Base-by-base conservation (phyloP, 1,140 invertebrate genomes). In the Berghia stephanieae region DNA sequence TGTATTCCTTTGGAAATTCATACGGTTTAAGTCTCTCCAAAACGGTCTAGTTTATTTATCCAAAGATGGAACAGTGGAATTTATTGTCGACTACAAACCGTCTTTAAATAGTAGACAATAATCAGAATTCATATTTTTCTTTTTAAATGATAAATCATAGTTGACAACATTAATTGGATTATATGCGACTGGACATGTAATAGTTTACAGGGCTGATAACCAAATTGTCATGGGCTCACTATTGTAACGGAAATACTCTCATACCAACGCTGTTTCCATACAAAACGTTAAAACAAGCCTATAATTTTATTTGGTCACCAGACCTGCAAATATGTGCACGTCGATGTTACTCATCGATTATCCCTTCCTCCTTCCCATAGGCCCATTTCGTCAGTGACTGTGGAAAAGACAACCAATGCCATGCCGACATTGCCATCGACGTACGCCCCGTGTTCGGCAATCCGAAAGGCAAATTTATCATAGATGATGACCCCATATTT, bases 401-500 rank as follows among this genome's bases (percentile, higher is more conserved):
- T 70, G 80, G 80, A 55, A 36, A 31, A 0, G 80, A 83, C 44
- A 67, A 78, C 42, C n/a, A 75, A 1, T 83, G 82, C 27, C 16
- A 57, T 0, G 38, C 77, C 18, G 77, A 80, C 21, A 57, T 83
- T 10, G 43, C 49, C 2, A 27, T 81, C n/a, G 16, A 52, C 5
- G 75, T 77, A 13, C 24, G 44, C 43, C 55, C 77, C 4, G 31
- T 80, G 1, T 80, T 75, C 60, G 40, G 46, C 1, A 55, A 70
- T 34, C 70, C 42, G 16, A 38, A 70, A 4, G 46, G 66, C 13
- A 44, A 73, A n/a, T 57, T 83, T 1, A 36, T 83, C n/a, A 75
- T 81, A 36, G 80, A 79, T 49, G 69, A 77, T 44, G 67, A 77
- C 3, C 75, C 78, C 27, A 68, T 43, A 8, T 81, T 83, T 69